These are phyloP conservation scores for Cyanistes caeruleus DNA, from an alignment of 2,113 vertebrate species.

Conservation along the genomic window DNA sequence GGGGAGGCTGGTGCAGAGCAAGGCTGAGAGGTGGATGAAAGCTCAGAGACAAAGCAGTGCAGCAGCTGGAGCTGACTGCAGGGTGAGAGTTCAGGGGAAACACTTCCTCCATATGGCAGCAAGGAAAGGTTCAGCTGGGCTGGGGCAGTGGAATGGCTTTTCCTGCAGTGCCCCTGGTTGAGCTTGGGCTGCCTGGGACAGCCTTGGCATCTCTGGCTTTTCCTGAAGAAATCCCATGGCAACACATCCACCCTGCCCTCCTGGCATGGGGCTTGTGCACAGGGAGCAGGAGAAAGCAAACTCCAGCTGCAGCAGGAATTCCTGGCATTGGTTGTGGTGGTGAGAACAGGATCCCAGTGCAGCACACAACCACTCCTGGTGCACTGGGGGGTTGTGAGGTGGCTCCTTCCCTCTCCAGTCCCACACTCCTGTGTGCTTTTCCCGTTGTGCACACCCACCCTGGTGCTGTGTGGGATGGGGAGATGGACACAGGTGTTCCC, in stretches of 20 bases:
- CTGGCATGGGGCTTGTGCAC: fast-evolving
- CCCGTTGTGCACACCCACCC: fast-evolving
- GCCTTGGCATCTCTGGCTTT: fast-evolving
- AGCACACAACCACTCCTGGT: background rate
- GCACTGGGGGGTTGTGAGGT: fast-evolving
- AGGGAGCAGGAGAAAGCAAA: background rate
- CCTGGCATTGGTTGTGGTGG: fast-evolving
- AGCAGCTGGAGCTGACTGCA: background rate
- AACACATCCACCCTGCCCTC: background rate
- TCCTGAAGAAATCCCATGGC: background rate
- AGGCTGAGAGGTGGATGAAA: fast-evolving
- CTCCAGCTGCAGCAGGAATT: background rate
- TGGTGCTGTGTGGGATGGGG: fast-evolving
- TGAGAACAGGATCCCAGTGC: background rate
- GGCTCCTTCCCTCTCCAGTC: background rate
- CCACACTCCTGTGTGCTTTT: fast-evolving
- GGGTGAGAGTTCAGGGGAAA: too few relatives aligned
- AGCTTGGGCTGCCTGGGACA: background rate
- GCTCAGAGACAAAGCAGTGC: background rate
- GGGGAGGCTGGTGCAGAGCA: background rate
- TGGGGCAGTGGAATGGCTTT: fast-evolving
- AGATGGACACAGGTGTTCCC: background rate
- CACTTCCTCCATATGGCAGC: background rate
- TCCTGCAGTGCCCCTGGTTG: background rate
- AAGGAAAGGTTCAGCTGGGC: background rate